Conservation (phyloP, 2,797 vertebrate species). For the Sebastiscus albofasciatus region DNA sequence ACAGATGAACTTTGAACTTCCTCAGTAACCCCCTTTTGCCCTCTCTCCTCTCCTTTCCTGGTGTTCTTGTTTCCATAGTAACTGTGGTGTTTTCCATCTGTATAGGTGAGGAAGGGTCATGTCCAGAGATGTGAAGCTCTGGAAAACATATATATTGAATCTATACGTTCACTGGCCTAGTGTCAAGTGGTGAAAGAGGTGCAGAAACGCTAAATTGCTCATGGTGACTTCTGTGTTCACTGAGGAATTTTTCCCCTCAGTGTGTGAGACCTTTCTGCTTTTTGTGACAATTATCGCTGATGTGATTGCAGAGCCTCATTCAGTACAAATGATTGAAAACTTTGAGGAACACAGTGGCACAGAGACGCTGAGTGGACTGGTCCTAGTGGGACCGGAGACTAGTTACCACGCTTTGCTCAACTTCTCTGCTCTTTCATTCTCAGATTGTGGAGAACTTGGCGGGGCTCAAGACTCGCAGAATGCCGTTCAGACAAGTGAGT, state of each 20-base stretch:
- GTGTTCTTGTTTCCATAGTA: not conserved
- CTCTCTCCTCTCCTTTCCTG: not conserved
- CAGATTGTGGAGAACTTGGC: not conserved
- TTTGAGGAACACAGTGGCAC: not conserved
- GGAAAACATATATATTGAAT: not conserved
- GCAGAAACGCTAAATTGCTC: not conserved
- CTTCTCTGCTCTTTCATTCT: too few species aligned
- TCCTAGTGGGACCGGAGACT: not conserved
- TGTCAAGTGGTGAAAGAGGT: not conserved
- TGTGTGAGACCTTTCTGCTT: not conserved
- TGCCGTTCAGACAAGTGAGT: not conserved
- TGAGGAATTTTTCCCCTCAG: not conserved
- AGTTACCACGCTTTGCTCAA: too few species aligned
- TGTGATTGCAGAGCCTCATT: not conserved
- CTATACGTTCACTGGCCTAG: not conserved
- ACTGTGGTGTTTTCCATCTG: not conserved
- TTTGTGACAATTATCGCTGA: not conserved
- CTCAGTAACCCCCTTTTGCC: slow-evolving; percentile 4
- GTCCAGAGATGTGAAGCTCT: not conserved
- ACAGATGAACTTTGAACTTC: slow-evolving; percentile 15
- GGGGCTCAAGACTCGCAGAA: not conserved
- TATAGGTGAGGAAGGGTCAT: not conserved
- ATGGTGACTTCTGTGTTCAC: not conserved
- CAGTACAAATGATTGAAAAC: not conserved
- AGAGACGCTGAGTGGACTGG: not conserved